A percentile compares a stretch with the other conserved stretches of the same genome.
phyloP scores from a whole-genome alignment of 2,888 invertebrate species.

The Hirtodrosophila trivittata region DNA sequence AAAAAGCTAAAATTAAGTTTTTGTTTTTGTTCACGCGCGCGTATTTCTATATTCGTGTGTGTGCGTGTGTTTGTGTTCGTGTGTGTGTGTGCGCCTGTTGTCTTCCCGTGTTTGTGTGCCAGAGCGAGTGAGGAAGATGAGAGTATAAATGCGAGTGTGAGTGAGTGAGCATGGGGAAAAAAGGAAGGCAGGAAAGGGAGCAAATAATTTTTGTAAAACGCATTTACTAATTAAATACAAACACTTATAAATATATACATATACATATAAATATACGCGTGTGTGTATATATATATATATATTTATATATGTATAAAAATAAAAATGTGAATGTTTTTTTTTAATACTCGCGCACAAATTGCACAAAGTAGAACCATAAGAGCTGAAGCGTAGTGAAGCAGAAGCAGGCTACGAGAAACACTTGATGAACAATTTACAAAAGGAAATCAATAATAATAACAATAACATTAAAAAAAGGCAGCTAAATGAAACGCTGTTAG shows the following conservation, averaged over 20 bases:
- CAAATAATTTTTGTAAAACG: conserved; percentile 61
- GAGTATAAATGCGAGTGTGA: conserved; percentile 13
- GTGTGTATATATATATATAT: conserved; percentile 13
- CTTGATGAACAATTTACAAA: conserved; percentile 39
- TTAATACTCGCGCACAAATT: conserved; percentile 11
- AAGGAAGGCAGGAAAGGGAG: conserved; percentile 12
- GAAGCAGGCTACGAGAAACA: conserved; percentile 15
- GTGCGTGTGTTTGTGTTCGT: conserved; percentile 63
- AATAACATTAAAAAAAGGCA: conserved; percentile 53
- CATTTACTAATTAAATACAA: conserved; percentile 63
- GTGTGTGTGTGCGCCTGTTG: conserved; percentile 9
- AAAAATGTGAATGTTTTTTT: not conserved
- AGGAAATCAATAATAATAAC: conserved; percentile 68
- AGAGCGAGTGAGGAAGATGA: conserved; percentile 13
- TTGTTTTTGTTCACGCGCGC: conserved; percentile 75
- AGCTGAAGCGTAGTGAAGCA: conserved; percentile 8
- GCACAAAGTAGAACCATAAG: conserved; percentile 18
- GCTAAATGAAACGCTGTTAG: conserved; percentile 21
- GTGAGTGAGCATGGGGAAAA: conserved; percentile 9
- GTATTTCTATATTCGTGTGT: conserved; percentile 29
- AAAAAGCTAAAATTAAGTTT: conserved; percentile 76
- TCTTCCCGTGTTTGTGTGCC: conserved; percentile 1
- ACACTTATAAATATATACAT: conserved; percentile 21
- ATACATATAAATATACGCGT: conserved; percentile 11
- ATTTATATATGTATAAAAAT: conserved; percentile 13